These are phyloP conservation scores for Apodemia zela DNA, from an alignment of 2,888 invertebrate genomes.

Conservation along the genomic window DNA sequence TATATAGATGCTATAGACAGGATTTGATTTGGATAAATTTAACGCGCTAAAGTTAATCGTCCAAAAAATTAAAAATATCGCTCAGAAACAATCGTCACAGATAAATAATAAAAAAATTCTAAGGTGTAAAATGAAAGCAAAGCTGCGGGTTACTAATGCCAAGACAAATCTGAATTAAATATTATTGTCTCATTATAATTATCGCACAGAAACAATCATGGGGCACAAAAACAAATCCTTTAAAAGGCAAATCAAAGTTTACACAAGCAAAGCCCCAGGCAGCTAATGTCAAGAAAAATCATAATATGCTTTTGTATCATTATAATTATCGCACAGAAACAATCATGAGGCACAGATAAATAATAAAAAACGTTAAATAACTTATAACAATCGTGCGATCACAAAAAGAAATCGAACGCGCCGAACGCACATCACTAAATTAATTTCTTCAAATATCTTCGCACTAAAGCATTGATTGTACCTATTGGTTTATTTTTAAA, in stretches of 20 bases:
- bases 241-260: no score
- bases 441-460: slow-evolving; percentile 12
- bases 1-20: no score
- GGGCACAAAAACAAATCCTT: background rate
- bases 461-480: background rate
- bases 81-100: no score
- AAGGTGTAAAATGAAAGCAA: no score
- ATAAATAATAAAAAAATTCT: no score
- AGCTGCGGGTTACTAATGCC: background rate
- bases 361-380: slow-evolving; percentile 18
- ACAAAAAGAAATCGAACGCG: background rate
- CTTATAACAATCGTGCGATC: slow-evolving; percentile 13
- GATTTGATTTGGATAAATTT: no score
- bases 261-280: no score
- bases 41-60: no score
- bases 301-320: slow-evolving; percentile 23
- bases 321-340: slow-evolving; percentile 20
- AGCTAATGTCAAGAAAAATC: background rate
- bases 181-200: slow-evolving; percentile 23
- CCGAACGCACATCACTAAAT: slow-evolving; percentile 10
- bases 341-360: slow-evolving; percentile 10
- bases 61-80: no score
- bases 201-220: no score
- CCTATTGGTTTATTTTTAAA: background rate
- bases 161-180: slow-evolving; percentile 6